Base-by-base conservation (phyloP, 2,888 invertebrate species). In the Elaeidobius kamerunicus region DNA sequence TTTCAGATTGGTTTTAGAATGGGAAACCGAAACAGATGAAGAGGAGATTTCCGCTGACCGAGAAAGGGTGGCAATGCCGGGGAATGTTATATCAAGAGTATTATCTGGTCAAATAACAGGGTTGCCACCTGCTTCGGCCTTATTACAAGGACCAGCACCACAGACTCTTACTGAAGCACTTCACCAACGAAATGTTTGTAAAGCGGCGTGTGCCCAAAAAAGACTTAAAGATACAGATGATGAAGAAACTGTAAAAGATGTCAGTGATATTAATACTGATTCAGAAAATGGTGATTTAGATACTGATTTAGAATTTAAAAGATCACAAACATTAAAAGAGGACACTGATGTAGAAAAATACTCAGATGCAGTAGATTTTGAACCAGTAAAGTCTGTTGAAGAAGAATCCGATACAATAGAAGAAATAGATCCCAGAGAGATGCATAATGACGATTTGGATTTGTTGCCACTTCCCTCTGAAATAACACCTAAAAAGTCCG, bases 61-160 rank as follows among this genome's bases (percentile, higher is more conserved):
- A 30, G 36, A 32, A 11, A 19, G 12, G 4, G 15, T 38, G 17
- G 54, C 11, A 28, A 35, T 45, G 9, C 30, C 44, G 15, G 42
- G 54, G 7, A 52, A 49, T 17, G 36, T 49, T 5, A 34, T 61
- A 17, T 51, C 61, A 1, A 56, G 58, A 52, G 47, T 58, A 14
- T 41, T 60, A 15, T 60, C 58, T 30, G 60, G 61, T 4, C 58
- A 61, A 32, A 30, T 57, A 16, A 34, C 52, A 11, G 57, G 59
- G 11, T 34, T 58, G 30, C 51, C 46, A 12, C 15, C 41, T 1
- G 15, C 42, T 15, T 20, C 16, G 7, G 23, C 36, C 5, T 7
- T 49, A 14, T n/a, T 39, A 9, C 46, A 50, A 16, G 27, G 28
- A 1, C 16, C 34, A 27, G 14, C 55, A 14, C 55, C 57, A 19